Evolutionary conservation across 2,888 invertebrate species (phyloP).

Genomic region (Myopa tessellatipennis): DNA sequence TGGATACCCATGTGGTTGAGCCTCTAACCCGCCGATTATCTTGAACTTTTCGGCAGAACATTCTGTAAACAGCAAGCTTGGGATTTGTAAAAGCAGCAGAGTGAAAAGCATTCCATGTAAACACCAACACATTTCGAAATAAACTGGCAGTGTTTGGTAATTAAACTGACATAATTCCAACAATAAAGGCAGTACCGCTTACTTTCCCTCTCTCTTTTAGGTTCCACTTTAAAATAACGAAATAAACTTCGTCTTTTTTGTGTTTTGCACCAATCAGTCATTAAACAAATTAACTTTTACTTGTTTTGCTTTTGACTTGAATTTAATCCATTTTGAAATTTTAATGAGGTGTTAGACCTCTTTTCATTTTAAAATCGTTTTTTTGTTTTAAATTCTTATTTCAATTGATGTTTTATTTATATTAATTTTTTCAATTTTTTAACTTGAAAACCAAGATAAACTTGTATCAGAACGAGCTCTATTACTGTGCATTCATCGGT

Average conservation of each 20-base stretch:
- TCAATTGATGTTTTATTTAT: too few relatives aligned
- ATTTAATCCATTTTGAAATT: not conserved
- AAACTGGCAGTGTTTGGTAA: not conserved
- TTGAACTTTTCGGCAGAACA: too few relatives aligned
- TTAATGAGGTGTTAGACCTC: too few relatives aligned
- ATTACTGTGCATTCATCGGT: too few relatives aligned
- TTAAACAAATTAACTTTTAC: not conserved
- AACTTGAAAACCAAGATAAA: too few relatives aligned
- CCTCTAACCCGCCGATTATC: too few relatives aligned
- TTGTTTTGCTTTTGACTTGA: conserved; percentile 22
- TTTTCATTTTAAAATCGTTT: too few relatives aligned
- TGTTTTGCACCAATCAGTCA: too few relatives aligned
- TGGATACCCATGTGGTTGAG: too few relatives aligned
- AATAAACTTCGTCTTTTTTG: not conserved
- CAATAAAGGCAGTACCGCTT: conserved; percentile 1
- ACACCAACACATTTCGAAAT: conserved; percentile 4
- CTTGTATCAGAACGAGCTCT: too few relatives aligned
- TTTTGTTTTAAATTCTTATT: too few relatives aligned
- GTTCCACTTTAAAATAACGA: not conserved
- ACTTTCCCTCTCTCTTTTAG: conserved; percentile 17
- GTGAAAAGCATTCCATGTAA: not conserved
- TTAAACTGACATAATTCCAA: conserved; percentile 5
- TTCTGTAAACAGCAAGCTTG: conserved; percentile 31
- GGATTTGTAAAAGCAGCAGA: not conserved
- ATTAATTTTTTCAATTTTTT: too few relatives aligned